These are phyloP conservation scores for Euproctis similis DNA, from an alignment of 2,888 invertebrate species.

Conservation along the genomic window DNA sequence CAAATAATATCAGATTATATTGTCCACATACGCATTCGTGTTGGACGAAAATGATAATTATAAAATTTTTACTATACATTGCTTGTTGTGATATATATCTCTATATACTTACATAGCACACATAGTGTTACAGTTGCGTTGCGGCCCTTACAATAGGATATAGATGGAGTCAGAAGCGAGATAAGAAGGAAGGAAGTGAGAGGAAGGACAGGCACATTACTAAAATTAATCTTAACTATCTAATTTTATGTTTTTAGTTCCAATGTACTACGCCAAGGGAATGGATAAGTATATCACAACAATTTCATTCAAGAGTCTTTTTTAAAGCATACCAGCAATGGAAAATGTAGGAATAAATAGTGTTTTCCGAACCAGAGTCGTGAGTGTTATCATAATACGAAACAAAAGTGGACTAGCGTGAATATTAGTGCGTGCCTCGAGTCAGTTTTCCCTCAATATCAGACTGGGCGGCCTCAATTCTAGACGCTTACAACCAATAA, in stretches of 20 bases:
- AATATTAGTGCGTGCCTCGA: conserved; percentile 60
- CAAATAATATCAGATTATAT: conserved; percentile 32
- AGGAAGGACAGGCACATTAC: no score
- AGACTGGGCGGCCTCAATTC: conserved; percentile 66
- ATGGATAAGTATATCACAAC: no score
- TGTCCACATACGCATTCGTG: conserved; percentile 31
- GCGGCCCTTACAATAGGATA: no score
- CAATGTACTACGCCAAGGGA: no score
- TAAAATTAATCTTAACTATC: no score
- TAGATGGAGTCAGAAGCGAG: no score
- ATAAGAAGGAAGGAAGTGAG: no score
- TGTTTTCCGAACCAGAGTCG: conserved; percentile 7
- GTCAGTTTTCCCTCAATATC: conserved; percentile 63
- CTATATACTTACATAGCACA: no score
- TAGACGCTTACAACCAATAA: conserved; percentile 59
- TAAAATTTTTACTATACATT: conserved; percentile 10
- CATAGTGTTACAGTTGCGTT: no score
- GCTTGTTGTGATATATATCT: conserved; percentile 2
- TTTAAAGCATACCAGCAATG: conserved; percentile 3
- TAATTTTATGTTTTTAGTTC: no score
- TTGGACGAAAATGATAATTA: conserved; percentile 8
- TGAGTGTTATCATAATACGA: conserved; percentile 16
- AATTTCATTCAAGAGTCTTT: background rate
- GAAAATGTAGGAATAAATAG: background rate
- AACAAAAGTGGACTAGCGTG: conserved; percentile 58